Base-by-base conservation (phyloP, 2,113 vertebrate genomes). In the Ceyx margarethae region DNA sequence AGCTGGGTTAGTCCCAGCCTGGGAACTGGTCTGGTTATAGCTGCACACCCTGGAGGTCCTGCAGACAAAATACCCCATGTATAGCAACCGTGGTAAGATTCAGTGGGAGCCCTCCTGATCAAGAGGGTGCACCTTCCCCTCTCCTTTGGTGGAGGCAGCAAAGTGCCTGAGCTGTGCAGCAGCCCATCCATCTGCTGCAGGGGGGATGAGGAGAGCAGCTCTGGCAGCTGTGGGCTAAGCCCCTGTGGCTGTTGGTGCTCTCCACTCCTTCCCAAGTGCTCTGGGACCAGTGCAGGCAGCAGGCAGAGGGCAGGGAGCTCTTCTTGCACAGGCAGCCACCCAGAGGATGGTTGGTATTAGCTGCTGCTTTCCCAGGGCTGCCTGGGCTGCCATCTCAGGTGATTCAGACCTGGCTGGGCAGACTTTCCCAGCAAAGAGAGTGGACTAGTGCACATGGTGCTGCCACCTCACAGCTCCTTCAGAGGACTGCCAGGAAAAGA, bases 381-480 rank as follows among this genome's bases (percentile, higher is more conserved):
- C 8, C 35, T 26, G 54, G 58, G 25, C 28, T 54, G 16, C 11
- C 51, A 22, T 66, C 19, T 29, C 50, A 46, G 21, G 19, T 46
- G 56, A 61, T 48, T 42, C 6, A 60, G 23, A 43, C n/a, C 9
- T 1, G 8, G 2, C 1, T 31, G 35, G 31, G 28, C 22, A 77
- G 50, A 19, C 22, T 81, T 80, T 51, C 48, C 22, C 23, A 40
- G 56, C 45, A 73, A 53, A 57, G 21, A 23, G 5, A 40, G 10
- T 33, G 37, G n/a, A 14, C 62, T 56, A 83, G 45, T 58, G 10
- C 43, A 50, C 0, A 0, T 53, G 54, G 64, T 0, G 0, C 22
- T 81, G 50, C 54, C 42, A 57, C 12, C 18, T 79, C 54, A 50
- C 18, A 88, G 26, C 4, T 80, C 25, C 73, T 57, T 56, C 33